These are phyloP conservation scores for Bedellia somnulentella DNA, from an alignment of 2,888 invertebrate genomes.

Conservation along the genomic window DNA sequence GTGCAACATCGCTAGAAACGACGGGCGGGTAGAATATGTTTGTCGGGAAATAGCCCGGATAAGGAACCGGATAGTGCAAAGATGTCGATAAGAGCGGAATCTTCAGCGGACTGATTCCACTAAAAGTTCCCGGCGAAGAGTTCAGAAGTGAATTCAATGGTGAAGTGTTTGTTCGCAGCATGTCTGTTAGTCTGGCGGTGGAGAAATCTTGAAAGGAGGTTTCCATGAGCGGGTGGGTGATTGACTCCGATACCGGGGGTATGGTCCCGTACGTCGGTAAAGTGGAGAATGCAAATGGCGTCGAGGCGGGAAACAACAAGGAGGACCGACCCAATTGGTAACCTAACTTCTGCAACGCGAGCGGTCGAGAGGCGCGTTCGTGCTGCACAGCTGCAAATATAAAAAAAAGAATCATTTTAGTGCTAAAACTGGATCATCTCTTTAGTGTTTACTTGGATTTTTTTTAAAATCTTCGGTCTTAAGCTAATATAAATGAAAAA, in stretches of 20 bases:
- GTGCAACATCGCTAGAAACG: constrained; percentile 25
- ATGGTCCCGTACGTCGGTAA: constrained; percentile 23
- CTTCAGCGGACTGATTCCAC: constrained; percentile 31
- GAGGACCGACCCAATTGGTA: constrained; percentile 38
- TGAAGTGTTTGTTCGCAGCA: constrained; percentile 18
- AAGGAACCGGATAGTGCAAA: constrained; percentile 33
- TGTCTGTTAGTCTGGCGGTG: constrained; percentile 21
- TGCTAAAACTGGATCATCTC: no score
- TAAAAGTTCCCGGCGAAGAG: constrained; percentile 21
- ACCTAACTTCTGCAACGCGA: constrained; percentile 48
- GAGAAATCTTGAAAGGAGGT: constrained; percentile 29
- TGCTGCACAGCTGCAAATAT: constrained; percentile 86
- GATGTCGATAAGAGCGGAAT: constrained; percentile 36
- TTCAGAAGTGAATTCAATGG: constrained; percentile 22
- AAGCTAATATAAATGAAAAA: no score
- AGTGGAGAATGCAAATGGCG: constrained; percentile 22
- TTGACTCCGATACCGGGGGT: constrained; percentile 25
- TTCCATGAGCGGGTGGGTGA: constrained; percentile 20
- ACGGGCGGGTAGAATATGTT: constrained; percentile 41
- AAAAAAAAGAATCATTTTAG: constrained; percentile 6
- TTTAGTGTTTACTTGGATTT: no score
- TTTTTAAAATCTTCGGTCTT: no score
- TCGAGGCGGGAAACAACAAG: constrained; percentile 20
- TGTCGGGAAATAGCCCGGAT: constrained; percentile 43
- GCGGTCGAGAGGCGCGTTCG: constrained; percentile 79